phyloP scores from a whole-genome alignment of 2,888 invertebrate genomes.

The Dryadula phaetusa region DNA sequence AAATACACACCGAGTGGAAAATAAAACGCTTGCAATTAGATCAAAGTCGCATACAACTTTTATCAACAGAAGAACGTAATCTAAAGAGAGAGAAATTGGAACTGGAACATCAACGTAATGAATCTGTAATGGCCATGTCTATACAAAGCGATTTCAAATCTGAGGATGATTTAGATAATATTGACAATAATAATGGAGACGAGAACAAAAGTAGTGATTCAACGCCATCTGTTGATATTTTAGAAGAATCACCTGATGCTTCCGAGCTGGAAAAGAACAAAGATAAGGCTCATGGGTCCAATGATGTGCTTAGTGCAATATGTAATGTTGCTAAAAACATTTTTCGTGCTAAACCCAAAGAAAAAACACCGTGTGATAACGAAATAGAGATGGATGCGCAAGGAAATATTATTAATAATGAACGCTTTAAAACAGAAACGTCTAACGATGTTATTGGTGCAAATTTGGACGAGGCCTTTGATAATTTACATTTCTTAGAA shows the following conservation, averaged over 20 bases:
- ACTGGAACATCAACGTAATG: constrained; percentile 70
- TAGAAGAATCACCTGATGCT: constrained; percentile 21
- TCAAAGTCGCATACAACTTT: constrained; percentile 72
- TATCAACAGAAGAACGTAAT: constrained; percentile 81
- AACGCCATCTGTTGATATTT: constrained; percentile 34
- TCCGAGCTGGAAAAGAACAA: constrained; percentile 52
- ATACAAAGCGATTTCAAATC: constrained; percentile 63
- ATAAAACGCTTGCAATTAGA: constrained; percentile 76
- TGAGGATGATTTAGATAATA: constrained; percentile 51
- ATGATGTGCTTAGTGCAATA: constrained; percentile 65
- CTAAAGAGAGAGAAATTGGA: constrained; percentile 82
- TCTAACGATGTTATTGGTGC: constrained; percentile 69
- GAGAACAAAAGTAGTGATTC: constrained; percentile 45
- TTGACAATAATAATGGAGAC: constrained; percentile 46
- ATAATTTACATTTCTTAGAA: constrained; percentile 65
- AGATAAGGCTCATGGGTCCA: constrained; percentile 55
- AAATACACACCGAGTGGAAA: constrained; percentile 84
- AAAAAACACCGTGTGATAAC: constrained; percentile 62
- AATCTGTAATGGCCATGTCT: constrained; percentile 71
- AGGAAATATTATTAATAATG: constrained; percentile 60
- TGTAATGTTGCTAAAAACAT: constrained; percentile 71
- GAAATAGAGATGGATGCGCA: constrained; percentile 66
- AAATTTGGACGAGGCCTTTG: constrained; percentile 57
- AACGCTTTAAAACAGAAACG: constrained; percentile 53
- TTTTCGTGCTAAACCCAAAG: constrained; percentile 59